phyloP scores from a whole-genome alignment of 2,113 vertebrate species.

The Pyrgilauda ruficollis region DNA sequence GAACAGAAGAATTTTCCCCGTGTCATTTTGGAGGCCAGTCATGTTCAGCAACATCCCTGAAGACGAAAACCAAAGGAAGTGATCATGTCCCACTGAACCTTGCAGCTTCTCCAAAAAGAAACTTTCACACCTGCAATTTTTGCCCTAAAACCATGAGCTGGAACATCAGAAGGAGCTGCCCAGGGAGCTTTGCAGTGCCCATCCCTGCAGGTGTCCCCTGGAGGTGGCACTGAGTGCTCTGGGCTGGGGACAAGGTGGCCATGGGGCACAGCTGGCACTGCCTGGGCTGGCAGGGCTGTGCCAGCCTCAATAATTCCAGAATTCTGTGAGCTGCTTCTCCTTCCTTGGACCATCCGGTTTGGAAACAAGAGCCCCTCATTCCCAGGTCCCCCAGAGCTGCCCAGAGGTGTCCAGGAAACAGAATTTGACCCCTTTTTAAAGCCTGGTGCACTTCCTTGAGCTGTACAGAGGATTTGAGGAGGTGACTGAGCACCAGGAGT shows the following conservation, averaged over 20 bases:
- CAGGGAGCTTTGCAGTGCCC: neutral
- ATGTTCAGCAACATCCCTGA: too few species aligned
- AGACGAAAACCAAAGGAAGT: too few species aligned
- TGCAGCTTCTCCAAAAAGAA: neutral
- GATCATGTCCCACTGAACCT: too few species aligned
- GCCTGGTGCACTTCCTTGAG: neutral
- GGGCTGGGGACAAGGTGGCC: neutral
- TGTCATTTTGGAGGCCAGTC: too few species aligned
- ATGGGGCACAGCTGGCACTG: accelerated
- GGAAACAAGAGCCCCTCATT: neutral
- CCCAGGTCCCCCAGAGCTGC: neutral
- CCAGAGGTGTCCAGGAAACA: accelerated
- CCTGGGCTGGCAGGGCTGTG: neutral
- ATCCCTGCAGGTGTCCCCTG: neutral
- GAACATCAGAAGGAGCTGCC: neutral
- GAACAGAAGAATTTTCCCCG: too few species aligned
- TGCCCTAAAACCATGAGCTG: neutral
- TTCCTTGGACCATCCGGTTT: neutral
- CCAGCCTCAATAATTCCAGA: accelerated
- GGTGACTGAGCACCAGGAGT: neutral
- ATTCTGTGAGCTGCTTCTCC: neutral
- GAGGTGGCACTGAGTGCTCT: neutral
- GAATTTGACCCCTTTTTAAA: neutral
- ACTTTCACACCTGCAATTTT: neutral
- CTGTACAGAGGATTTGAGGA: accelerated